Conservation (phyloP, 1,140 invertebrate genomes). For the Archivesica marissinica region DNA sequence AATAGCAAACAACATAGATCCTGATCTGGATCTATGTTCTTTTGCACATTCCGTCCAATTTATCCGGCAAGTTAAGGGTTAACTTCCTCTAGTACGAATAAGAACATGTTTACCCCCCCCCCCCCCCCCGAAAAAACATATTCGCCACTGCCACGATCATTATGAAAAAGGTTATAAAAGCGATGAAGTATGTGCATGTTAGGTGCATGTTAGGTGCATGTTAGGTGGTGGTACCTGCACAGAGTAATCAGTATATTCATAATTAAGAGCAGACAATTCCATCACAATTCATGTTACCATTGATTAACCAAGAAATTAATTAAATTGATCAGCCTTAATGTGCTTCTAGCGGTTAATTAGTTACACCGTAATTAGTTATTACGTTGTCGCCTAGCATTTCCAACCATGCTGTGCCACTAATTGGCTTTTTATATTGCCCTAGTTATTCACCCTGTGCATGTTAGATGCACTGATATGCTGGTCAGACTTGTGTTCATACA, state of each 20-base stretch:
- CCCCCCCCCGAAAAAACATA: too few relatives aligned
- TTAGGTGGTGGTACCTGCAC: not conserved
- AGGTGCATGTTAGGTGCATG: slow-evolving; percentile 1
- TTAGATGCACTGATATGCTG: too few relatives aligned
- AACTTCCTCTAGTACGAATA: too few relatives aligned
- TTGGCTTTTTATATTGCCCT: too few relatives aligned
- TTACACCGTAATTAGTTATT: slow-evolving; percentile 12
- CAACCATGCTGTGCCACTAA: not conserved
- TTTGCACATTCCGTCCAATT: too few relatives aligned
- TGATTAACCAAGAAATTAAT: slow-evolving; percentile 46
- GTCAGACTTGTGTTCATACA: too few relatives aligned
- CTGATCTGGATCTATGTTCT: too few relatives aligned
- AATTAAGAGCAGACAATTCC: slow-evolving; percentile 22
- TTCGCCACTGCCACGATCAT: too few relatives aligned
- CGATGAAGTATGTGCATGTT: slow-evolving; percentile 25
- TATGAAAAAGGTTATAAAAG: slow-evolving; percentile 6
- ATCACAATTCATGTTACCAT: slow-evolving; percentile 15
- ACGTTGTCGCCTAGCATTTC: slow-evolving; percentile 14
- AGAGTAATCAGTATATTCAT: slow-evolving; percentile 12
- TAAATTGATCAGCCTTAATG: slow-evolving; percentile 38
- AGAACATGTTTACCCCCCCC: too few relatives aligned
- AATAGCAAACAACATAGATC: too few relatives aligned
- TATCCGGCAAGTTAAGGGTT: too few relatives aligned
- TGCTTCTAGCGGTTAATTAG: slow-evolving; percentile 13
- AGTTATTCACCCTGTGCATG: too few relatives aligned